Evolutionary conservation across 2,797 vertebrate genomes (phyloP), one percentile per base, ranked within the genome.

Genomic region (Myotis pilosus): DNA sequence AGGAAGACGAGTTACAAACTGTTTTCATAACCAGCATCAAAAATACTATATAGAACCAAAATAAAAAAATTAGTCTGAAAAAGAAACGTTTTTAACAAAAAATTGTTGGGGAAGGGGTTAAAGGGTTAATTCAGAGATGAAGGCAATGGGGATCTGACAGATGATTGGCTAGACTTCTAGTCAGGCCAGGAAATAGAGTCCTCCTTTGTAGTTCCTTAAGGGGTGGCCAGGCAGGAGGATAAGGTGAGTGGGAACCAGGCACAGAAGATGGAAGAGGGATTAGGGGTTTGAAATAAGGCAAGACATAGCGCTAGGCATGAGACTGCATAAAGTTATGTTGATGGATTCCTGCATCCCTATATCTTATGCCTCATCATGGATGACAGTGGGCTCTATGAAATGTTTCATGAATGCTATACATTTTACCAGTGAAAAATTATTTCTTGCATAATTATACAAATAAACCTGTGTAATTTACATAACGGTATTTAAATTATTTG

Each of bases 381-480:
- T 16, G 30, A n/a, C 30, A 28, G 22, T 6, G 44, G 33, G n/a
- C 11, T 25, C 30, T 44, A 6, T 16, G 44, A 60, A 44, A 36
- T 19, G 8, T 80, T 82, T 60, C 30, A 47, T n/a, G 25, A 55
- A 23, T 55, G 11, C 25, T 84, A 17, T 15, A 57, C 41, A 44
- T 68, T 80, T 75, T 11, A 89, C 23, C 23, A 51, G 1, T 15
- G n/a, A 83, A 62, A 81, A 91, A 38, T n/a, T 57, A 85, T 91
- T 84, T 64, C 23, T 68, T 81, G 33, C 3, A 4, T 75, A 17
- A 66, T 78, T 81, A 30, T 89, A 75, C 10, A 71, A 69, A 89
- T 75, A 30, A 79, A 62, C 38, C 36, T 28, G 25, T 69, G 1
- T 60, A n/a, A 44, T 79, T 89, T 75, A 75, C 22, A 84, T 68